Conservation (phyloP, 2,888 invertebrate species). For the Melieria picta region DNA sequence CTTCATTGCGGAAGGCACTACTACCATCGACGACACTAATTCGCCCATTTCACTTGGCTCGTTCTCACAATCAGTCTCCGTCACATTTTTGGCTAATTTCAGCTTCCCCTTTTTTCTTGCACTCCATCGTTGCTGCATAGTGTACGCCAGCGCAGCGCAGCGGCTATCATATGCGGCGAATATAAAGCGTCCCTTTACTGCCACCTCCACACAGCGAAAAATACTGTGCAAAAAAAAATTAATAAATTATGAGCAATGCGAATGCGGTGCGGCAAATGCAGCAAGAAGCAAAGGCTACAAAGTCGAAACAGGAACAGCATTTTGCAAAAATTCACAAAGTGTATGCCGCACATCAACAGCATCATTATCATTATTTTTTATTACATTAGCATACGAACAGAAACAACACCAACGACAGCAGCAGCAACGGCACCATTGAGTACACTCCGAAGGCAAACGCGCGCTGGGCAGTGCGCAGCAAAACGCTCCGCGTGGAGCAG, state of each 20-base stretch:
- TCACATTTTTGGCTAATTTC: not conserved
- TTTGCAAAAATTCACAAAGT: slow-evolving; percentile 38
- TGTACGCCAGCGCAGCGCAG: no score
- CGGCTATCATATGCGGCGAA: slow-evolving; percentile 13
- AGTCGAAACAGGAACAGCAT: not conserved
- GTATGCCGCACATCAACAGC: slow-evolving; percentile 38
- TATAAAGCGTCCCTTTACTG: slow-evolving; percentile 20
- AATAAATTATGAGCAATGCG: slow-evolving; percentile 23
- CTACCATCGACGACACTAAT: no score
- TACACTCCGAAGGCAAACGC: no score
- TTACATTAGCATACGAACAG: slow-evolving; percentile 35
- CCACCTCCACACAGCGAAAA: slow-evolving; percentile 3
- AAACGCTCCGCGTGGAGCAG: not conserved
- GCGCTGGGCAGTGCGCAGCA: not conserved
- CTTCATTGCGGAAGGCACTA: no score
- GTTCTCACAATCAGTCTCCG: no score
- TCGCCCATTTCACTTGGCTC: no score
- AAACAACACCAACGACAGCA: slow-evolving; percentile 8
- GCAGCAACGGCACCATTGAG: not conserved
- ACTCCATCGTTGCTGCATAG: not conserved
- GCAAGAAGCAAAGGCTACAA: not conserved
- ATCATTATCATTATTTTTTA: slow-evolving; percentile 41
- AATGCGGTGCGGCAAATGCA: not conserved
- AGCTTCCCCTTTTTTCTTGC: not conserved
- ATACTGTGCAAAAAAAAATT: no score